These are phyloP conservation scores for Hydrotaea diabolus DNA, from an alignment of 2,888 invertebrate genomes.

Conservation along the genomic window DNA sequence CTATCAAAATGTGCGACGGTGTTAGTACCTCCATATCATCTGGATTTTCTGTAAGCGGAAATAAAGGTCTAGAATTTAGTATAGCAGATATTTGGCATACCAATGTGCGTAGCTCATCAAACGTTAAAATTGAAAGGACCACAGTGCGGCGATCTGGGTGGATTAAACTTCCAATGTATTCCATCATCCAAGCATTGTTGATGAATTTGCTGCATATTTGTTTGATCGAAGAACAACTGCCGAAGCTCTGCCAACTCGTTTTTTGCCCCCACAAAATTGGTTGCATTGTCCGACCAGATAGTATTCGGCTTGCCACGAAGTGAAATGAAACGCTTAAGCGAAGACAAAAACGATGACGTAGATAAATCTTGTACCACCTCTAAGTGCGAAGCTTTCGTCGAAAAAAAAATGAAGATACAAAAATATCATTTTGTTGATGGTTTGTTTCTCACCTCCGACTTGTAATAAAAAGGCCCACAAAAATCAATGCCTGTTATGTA, in stretches of 20 bases:
- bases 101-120: not conserved
- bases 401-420: conserved; percentile 64
- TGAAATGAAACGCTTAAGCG: conserved; percentile 60
- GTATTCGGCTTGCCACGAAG: conserved; percentile 57
- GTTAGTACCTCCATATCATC: not conserved
- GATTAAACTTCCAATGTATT: not conserved
- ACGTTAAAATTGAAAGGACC: not conserved
- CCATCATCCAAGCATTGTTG: not conserved
- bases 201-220: not conserved
- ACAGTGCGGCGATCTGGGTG: not conserved
- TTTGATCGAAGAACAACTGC: not conserved
- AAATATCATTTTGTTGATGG: conserved; percentile 51
- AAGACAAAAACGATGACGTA: conserved; percentile 54
- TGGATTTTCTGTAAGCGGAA: not conserved
- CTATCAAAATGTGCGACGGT: not conserved
- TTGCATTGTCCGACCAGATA: no score
- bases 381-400: conserved; percentile 62
- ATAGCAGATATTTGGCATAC: not conserved
- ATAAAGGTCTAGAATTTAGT: not conserved
- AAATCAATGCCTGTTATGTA: conserved; percentile 24
- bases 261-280: no score
- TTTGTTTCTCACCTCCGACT: conserved; percentile 51
- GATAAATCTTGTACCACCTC: conserved; percentile 65
- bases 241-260: not conserved
- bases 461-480: conserved; percentile 58